These are phyloP conservation scores for Laticauda colubrina DNA, from an alignment of 2,113 vertebrate genomes.

Conservation along the genomic window DNA sequence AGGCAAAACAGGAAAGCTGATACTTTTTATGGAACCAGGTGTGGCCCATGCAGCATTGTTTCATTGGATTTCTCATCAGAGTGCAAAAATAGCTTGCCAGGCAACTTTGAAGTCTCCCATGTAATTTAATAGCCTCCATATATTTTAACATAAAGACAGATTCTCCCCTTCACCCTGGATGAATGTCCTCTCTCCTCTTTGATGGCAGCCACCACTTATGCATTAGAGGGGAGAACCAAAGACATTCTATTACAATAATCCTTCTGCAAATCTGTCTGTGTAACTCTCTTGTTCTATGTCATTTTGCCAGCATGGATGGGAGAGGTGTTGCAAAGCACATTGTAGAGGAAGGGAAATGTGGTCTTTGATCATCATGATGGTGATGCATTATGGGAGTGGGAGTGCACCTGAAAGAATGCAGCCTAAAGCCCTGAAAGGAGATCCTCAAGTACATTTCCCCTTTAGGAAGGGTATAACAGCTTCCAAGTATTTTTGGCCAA, in stretches of 20 bases:
- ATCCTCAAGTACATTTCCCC: constrained; percentile 1
- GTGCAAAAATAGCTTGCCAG: not conserved
- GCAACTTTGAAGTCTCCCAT: not conserved
- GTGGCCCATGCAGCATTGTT: not conserved
- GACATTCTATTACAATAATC: not conserved
- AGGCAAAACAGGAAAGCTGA: not conserved
- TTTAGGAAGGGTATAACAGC: not conserved
- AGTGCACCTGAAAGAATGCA: not conserved
- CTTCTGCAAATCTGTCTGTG: not conserved
- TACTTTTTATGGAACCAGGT: constrained; percentile 5
- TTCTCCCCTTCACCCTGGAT: not conserved
- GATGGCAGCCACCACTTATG: not conserved
- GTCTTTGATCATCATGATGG: not conserved
- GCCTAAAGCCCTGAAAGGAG: not conserved
- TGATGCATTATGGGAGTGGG: not conserved
- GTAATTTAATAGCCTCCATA: not conserved
- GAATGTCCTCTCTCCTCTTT: not conserved
- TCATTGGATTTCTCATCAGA: not conserved
- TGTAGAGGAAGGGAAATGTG: not conserved
- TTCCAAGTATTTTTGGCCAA: not conserved
- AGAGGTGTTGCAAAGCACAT: not conserved
- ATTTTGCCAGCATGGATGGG: not conserved
- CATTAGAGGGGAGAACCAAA: not conserved
- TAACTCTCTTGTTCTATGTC: not conserved
- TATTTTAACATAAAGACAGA: not conserved